Conservation (phyloP, 1,140 invertebrate species). For the Papilio helenus region DNA sequence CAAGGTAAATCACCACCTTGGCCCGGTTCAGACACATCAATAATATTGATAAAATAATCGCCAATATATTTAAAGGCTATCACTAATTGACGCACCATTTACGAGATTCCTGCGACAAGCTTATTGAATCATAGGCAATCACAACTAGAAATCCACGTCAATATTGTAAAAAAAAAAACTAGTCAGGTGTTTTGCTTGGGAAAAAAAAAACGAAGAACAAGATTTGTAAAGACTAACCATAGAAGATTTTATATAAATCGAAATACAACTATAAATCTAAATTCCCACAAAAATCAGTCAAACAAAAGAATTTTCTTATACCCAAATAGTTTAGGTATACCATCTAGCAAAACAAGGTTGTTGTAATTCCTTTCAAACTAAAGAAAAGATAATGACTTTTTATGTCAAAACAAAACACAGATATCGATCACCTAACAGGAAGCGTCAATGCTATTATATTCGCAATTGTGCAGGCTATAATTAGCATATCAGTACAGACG, state of each 20-base stretch:
- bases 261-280: too few species aligned
- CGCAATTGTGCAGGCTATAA: background rate
- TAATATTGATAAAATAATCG: conserved; percentile 24
- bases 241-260: too few species aligned
- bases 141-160: background rate
- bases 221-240: too few species aligned
- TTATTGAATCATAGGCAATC: background rate
- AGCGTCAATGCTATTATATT: background rate
- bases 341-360: background rate
- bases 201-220: too few species aligned
- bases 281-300: too few species aligned
- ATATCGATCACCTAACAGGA: background rate
- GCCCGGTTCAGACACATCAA: conserved; percentile 12
- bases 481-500: background rate
- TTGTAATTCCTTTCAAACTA: background rate
- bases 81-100: background rate
- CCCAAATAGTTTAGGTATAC: too few species aligned
- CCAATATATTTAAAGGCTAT: conserved; percentile 17
- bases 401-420: conserved; percentile 2
- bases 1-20: conserved; percentile 31
- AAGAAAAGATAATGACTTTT: background rate
- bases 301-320: too few species aligned
- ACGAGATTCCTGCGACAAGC: background rate
- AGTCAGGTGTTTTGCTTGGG: background rate
- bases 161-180: background rate